These are phyloP conservation scores for Argyresthia goedartella DNA, from an alignment of 2,888 invertebrate species.

Conservation along the genomic window DNA sequence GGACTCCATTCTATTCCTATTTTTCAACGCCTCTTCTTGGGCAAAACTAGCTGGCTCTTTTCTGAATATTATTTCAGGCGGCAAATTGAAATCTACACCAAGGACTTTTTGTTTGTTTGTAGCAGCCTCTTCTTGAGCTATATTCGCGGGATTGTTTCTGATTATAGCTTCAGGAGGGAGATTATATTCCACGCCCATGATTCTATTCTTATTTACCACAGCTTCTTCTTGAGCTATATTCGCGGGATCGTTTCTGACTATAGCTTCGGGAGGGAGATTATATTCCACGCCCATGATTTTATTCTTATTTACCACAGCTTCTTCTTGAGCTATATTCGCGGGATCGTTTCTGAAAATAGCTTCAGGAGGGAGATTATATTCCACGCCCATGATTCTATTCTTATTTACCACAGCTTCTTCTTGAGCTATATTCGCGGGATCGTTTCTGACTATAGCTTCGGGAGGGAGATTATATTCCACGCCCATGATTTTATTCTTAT, in stretches of 20 bases:
- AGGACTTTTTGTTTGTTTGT: conserved; percentile 16
- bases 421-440: conserved; percentile 37
- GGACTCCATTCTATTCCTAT: conserved; percentile 9
- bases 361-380: conserved; percentile 25
- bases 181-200: conserved; percentile 38
- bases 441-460: not conserved
- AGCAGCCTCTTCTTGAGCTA: conserved; percentile 50
- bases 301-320: conserved; percentile 26
- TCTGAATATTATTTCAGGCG: not conserved
- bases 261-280: conserved; percentile 51
- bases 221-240: conserved; percentile 16
- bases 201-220: conserved; percentile 13
- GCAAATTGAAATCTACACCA: conserved; percentile 38
- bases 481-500: no score
- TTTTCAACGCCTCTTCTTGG: conserved; percentile 34
- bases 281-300: conserved; percentile 59
- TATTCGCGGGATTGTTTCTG: conserved; percentile 21
- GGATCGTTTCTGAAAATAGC: not conserved
- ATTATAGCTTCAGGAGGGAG: not conserved
- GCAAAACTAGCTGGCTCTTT: conserved; percentile 31
- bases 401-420: conserved; percentile 69
- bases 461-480: not conserved
- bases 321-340: conserved; percentile 47
- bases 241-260: conserved; percentile 7
- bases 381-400: conserved; percentile 52